Evolutionary conservation across 1,140 invertebrate species (phyloP).

Genomic region (Pseudomyrmex cubaensis): DNA sequence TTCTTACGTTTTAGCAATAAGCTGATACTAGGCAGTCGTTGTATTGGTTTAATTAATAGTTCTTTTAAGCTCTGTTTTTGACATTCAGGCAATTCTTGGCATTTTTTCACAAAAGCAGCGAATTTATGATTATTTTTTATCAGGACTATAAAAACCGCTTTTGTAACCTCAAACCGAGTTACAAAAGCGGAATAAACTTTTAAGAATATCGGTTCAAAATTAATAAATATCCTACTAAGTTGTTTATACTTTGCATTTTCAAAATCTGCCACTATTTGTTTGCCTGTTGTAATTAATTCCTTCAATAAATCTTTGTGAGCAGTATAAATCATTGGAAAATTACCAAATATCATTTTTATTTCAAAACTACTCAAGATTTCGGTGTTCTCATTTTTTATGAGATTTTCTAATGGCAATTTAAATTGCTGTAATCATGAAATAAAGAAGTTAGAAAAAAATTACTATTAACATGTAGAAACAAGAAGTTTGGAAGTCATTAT

Average conservation of each 20-base stretch:
- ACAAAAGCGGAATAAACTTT: conserved; percentile 99
- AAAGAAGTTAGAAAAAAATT: not conserved
- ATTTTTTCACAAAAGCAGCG: conserved; percentile 99
- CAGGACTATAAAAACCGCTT: conserved; percentile 90
- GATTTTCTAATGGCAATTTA: conserved; percentile 95
- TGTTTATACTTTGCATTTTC: conserved; percentile 89
- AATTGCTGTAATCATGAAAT: conserved; percentile 89
- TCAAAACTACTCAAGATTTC: conserved; percentile 95
- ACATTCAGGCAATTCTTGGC: conserved; percentile 96
- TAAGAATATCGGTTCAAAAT: conserved; percentile 92
- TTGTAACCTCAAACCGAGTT: conserved; percentile 98
- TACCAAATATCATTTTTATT: conserved; percentile 98
- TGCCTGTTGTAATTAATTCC: conserved; percentile 89
- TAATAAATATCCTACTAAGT: conserved; percentile 95
- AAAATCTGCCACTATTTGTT: too few relatives aligned
- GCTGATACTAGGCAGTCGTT: conserved; percentile 97
- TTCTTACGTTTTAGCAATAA: conserved; percentile 95
- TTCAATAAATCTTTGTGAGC: conserved; percentile 95
- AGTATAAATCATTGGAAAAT: conserved; percentile 97
- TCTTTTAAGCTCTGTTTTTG: conserved; percentile 97
- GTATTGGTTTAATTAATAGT: conserved; percentile 97
- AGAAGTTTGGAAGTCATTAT: too few relatives aligned
- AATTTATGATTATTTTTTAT: conserved; percentile 96
- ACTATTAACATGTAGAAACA: too few relatives aligned
- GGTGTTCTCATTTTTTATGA: conserved; percentile 87